Percentiles rank a stretch among this genome's conserved stretches.
Conservation (phyloP, 2,888 invertebrate species). For the Coenonympha arcania region DNA sequence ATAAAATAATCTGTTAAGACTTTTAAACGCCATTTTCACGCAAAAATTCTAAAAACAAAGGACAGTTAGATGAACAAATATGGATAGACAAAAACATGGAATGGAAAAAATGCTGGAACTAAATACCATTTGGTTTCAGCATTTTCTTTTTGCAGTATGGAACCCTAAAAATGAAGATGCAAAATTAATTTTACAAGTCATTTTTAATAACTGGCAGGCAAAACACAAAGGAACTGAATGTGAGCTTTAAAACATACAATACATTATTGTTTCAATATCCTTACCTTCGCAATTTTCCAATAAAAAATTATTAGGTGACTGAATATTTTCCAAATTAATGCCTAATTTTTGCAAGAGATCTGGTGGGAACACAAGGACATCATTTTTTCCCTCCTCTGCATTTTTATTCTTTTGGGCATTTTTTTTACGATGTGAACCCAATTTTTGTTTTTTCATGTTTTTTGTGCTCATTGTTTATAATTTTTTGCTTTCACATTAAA, state of each 20-base stretch:
- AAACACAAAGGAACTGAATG: background rate
- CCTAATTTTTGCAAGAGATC: constrained; percentile 62
- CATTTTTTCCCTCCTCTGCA: constrained; percentile 33
- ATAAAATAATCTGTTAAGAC: too few relatives aligned
- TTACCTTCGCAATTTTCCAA: constrained; percentile 16
- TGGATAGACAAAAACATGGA: too few relatives aligned
- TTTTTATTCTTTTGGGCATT: constrained; percentile 28
- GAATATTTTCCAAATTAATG: constrained; percentile 46
- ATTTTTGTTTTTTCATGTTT: constrained; percentile 22
- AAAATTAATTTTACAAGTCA: too few relatives aligned
- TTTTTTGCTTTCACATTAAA: constrained; percentile 3
- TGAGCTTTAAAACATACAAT: background rate
- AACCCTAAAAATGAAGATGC: too few relatives aligned
- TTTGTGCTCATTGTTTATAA: constrained; percentile 25
- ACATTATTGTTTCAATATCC: background rate
- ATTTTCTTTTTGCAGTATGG: too few relatives aligned
- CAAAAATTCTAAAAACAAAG: too few relatives aligned
- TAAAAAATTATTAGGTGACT: constrained; percentile 15
- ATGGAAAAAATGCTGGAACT: too few relatives aligned
- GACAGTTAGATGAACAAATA: too few relatives aligned
- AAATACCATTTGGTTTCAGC: too few relatives aligned
- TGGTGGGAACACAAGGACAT: constrained; percentile 60
- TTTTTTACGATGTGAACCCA: constrained; percentile 9
- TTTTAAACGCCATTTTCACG: too few relatives aligned
- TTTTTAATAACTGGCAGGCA: too few relatives aligned